Evolutionary conservation across 2,113 vertebrate species (phyloP), one percentile per base, ranked within the genome.

Genomic region (Chiloscyllium plagiosum): DNA sequence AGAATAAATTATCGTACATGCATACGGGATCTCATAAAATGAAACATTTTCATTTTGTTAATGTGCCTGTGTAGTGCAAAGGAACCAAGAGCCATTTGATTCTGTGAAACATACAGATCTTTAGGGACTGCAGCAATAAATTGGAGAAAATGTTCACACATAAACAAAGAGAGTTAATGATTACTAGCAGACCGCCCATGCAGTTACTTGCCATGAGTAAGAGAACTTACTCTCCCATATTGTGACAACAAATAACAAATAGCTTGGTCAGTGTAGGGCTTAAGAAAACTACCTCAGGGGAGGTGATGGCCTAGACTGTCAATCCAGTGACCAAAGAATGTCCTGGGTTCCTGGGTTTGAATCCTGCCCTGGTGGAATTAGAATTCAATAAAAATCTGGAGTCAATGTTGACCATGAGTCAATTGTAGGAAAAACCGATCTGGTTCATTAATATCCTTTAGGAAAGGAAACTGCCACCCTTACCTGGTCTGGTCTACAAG

Each of bases 31-130:
- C 47, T 29, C 86, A 94, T n/a, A 94, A 42, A 94, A n/a, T 33
- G 68, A 66, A 66, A 66, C 68, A n/a, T 68, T 94, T 94, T 94
- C 66, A 94, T 94, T 93, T 94, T 68, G 61, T 68, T 94, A 68
- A 94, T 94, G 65, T n/a, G 5, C 68, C 90, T 68, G 65, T 66
- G 7, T 24, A 68, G 42, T 22, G 19, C 65, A 2, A 66, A 33
- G 90, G 20, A 6, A 94, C 19, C 33, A 22, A 22, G 1, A 24
- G 1, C 19, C 65, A 94, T 22, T 29, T 66, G 17, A 42, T 19
- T 33, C 50, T 94, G 90, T 68, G 90, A 37, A 61, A 61, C 26
- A 61, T 26, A 61, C 22, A 61, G 61, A 26, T 29, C 87, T 33
- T 65, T 0, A 29, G 87, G 87, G 50, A 68, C 4, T 3, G 56